Conservation (phyloP, 2,888 invertebrate species). For the Euphydryas editha region DNA sequence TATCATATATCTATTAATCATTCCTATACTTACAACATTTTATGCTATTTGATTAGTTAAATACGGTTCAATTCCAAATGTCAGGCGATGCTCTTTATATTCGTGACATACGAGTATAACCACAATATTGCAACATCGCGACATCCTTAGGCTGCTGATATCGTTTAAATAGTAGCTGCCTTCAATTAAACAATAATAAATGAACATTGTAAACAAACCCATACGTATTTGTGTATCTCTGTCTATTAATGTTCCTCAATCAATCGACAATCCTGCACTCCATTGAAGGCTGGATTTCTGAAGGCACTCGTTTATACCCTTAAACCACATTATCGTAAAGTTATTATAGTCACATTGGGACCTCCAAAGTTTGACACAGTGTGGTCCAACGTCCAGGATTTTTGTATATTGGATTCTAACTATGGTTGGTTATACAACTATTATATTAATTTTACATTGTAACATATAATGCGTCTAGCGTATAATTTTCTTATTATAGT, state of each 20-base stretch:
- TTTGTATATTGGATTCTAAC: constrained; percentile 64
- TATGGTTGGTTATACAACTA: constrained; percentile 62
- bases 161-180: constrained; percentile 26
- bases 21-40: constrained; percentile 33
- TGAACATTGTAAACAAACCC: constrained; percentile 39
- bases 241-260: constrained; percentile 59
- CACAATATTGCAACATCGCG: constrained; percentile 7
- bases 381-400: constrained; percentile 51
- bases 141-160: constrained; percentile 20
- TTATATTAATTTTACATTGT: constrained; percentile 31
- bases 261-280: constrained; percentile 75
- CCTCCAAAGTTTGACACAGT: constrained; percentile 18
- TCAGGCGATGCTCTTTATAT: constrained; percentile 36
- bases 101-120: constrained; percentile 14
- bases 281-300: constrained; percentile 79
- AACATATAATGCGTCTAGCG: constrained; percentile 57
- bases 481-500: constrained; percentile 54
- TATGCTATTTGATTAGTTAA: constrained; percentile 20
- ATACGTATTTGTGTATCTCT: constrained; percentile 53
- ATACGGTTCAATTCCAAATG: constrained; percentile 32
- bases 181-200: constrained; percentile 21
- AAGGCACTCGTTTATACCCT: constrained; percentile 81
- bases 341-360: constrained; percentile 51
- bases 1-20: constrained; percentile 26
- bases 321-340: constrained; percentile 62